Percentiles rank a stretch among this genome's conserved stretches.
These are phyloP conservation scores for Bufotes viridis DNA, from an alignment of 2,797 vertebrate genomes.

Conservation along the genomic window DNA sequence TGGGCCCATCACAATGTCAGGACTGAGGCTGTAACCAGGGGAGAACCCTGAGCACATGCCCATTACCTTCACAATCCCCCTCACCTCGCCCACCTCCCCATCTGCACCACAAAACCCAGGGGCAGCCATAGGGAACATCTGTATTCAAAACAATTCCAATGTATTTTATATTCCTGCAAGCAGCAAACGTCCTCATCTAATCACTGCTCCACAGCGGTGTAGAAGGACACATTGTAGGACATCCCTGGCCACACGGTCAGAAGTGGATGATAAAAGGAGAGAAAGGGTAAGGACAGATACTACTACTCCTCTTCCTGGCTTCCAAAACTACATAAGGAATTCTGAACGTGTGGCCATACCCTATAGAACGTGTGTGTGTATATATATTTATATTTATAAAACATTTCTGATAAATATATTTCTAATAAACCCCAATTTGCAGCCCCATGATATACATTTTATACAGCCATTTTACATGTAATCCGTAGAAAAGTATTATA, in stretches of 20 bases:
- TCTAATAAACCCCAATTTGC: background rate
- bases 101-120: constrained; percentile 73
- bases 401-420: background rate
- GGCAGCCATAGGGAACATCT: background rate
- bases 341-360: too few species aligned
- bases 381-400: background rate
- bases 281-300: too few species aligned
- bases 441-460: background rate
- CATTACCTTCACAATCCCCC: constrained; percentile 83
- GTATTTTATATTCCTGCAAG: background rate
- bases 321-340: too few species aligned
- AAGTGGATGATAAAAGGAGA: too few species aligned
- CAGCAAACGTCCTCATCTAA: background rate
- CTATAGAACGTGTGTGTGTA: background rate
- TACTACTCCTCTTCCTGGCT: too few species aligned
- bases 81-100: constrained; percentile 78
- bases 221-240: too few species aligned
- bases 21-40: constrained; percentile 81
- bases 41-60: constrained; percentile 78
- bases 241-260: too few species aligned
- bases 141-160: background rate
- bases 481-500: background rate
- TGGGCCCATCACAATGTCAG: constrained; percentile 78
- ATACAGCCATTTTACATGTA: background rate
- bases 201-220: background rate